Conservation (phyloP, 1,140 invertebrate genomes). For the Chironomus striatipennis region DNA sequence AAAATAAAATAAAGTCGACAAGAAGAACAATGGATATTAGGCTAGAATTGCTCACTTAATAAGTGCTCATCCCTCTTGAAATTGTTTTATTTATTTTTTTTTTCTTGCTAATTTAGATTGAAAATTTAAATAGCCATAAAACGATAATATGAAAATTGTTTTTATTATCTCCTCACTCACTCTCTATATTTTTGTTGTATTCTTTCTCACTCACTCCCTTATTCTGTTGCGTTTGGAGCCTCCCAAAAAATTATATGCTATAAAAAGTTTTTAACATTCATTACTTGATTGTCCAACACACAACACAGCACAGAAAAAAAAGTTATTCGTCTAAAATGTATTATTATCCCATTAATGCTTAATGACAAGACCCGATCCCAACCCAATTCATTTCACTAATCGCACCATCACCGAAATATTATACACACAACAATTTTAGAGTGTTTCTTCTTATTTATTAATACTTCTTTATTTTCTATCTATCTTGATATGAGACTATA, state of each 20-base stretch:
- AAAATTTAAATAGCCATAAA: conserved; percentile 15
- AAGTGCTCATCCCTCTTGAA: conserved; percentile 6
- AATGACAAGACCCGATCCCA: conserved; percentile 23
- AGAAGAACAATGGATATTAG: conserved; percentile 8
- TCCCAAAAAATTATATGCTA: conserved; percentile 18
- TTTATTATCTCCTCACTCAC: conserved; percentile 1
- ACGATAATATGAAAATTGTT: conserved; percentile 14
- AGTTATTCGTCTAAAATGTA: conserved; percentile 17
- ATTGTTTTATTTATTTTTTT: no score
- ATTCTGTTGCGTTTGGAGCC: background rate
- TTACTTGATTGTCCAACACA: conserved; percentile 17
- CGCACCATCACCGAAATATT: background rate
- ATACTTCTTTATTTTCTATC: no score
- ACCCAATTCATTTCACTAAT: conserved; percentile 13
- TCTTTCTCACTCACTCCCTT: background rate
- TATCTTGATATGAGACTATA: no score
- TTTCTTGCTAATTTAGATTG: conserved; percentile 13
- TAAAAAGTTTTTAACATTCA: conserved; percentile 20
- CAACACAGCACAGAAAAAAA: background rate
- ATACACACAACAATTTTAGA: background rate
- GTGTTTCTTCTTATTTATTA: no score
- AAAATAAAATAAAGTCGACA: conserved; percentile 8
- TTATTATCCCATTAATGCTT: conserved; percentile 21
- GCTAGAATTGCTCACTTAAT: conserved; percentile 1
- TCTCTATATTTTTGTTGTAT: background rate